These are phyloP conservation scores for Aphelinus certus DNA, from an alignment of 1,140 invertebrate genomes.

Conservation along the genomic window DNA sequence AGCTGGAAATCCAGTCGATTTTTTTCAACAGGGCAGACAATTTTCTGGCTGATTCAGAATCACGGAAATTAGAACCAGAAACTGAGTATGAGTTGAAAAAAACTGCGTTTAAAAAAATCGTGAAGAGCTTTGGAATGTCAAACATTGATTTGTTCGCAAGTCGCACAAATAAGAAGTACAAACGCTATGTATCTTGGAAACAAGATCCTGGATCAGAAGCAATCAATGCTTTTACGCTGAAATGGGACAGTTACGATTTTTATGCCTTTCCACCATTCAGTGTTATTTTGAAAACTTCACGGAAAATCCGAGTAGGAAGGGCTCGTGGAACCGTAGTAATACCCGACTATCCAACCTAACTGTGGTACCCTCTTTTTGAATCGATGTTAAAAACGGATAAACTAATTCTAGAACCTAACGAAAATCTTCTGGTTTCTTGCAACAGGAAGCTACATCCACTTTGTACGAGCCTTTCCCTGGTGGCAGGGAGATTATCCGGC, in stretches of 20 bases:
- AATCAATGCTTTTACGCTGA: conserved; percentile 36
- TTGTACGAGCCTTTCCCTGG: not conserved
- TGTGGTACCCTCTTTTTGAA: conserved; percentile 26
- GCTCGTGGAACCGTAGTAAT: conserved; percentile 28
- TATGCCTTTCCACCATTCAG: conserved; percentile 45
- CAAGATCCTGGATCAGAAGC: conserved; percentile 5
- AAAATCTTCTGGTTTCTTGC: not conserved
- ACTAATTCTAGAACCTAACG: conserved; percentile 20
- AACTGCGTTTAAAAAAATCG: not conserved
- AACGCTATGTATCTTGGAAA: conserved; percentile 15
- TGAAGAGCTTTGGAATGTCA: not conserved
- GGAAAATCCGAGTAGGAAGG: conserved; percentile 37
- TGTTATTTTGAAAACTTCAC: conserved; percentile 38
- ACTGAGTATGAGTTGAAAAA: conserved; percentile 19
- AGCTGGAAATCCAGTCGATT: too few species aligned
- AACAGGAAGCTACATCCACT: conserved; percentile 25
- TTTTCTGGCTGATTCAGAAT: conserved; percentile 4
- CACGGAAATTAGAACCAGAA: conserved; percentile 7
- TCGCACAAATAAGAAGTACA: conserved; percentile 21
- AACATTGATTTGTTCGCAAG: conserved; percentile 37
- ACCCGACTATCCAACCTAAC: conserved; percentile 21
- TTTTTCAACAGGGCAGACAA: too few species aligned
- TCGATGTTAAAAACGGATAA: not conserved
- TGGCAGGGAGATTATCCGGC: conserved; percentile 13
- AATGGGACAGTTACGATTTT: conserved; percentile 35